These are phyloP conservation scores for Linurgus olivaceus DNA, from an alignment of 2,797 vertebrate genomes.

Conservation along the genomic window DNA sequence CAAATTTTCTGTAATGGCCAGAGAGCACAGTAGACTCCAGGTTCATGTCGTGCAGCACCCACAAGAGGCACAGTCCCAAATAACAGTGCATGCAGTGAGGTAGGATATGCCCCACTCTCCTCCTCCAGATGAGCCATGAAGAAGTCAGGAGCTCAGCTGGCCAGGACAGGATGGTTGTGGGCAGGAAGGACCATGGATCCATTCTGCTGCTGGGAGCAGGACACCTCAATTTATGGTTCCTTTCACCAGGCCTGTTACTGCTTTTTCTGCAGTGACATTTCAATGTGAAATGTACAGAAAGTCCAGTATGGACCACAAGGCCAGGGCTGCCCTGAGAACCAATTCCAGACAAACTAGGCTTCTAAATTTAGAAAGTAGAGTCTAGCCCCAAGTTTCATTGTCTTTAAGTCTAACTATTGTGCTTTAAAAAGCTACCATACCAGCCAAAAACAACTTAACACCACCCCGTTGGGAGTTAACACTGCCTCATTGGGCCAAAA, in stretches of 20 bases:
- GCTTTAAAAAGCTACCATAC: neutral
- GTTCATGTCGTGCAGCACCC: rapidly evolving
- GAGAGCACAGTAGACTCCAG: neutral
- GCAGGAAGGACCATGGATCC: neutral
- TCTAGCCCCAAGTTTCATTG: neutral
- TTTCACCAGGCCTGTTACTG: neutral
- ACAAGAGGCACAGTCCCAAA: neutral
- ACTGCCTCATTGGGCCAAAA: neutral
- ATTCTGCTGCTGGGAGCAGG: neutral
- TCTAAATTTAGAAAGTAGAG: rapidly evolving
- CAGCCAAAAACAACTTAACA: neutral
- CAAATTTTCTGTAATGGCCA: neutral
- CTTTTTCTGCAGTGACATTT: neutral
- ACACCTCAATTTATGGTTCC: neutral
- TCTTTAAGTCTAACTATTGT: neutral
- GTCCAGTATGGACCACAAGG: neutral
- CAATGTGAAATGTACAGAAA: neutral
- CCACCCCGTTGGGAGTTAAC: neutral
- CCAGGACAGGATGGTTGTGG: rapidly evolving
- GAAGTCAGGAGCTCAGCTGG: neutral
- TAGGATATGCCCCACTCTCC: rapidly evolving
- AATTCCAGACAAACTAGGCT: neutral
- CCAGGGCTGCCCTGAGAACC: neutral
- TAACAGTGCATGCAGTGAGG: neutral
- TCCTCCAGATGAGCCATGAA: rapidly evolving